Base-by-base conservation (phyloP, 2,888 invertebrate species). In the Exephanes ischioxanthus region DNA sequence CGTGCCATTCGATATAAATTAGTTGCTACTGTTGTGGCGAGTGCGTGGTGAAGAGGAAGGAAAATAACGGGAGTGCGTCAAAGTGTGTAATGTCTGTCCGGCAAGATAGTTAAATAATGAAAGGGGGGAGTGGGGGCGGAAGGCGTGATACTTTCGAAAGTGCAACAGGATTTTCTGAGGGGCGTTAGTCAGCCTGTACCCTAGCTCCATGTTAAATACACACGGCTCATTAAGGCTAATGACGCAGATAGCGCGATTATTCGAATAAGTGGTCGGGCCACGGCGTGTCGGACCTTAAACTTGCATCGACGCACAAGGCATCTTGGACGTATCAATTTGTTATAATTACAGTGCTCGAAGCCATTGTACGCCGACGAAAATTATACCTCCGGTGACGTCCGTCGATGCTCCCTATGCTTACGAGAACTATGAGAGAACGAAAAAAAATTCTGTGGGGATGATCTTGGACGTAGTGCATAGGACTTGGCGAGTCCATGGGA, bases 161-260 rank as follows among this genome's bases (percentile, higher is more conserved):
- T 88, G 88, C 89, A 88, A 86, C 87, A 87, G 87, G 63, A 82
- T 67, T 87, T 87, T 80, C 67, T 86, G 84, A 81, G 67, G 87
- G 86, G 77, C 85, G 87, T 89, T 84, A 76, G 75, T 45, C 41
- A 66, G 22, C 51, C 66, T 37, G 45, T 78, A 63, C 51, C 68
- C 58, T 78, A 11, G 22, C 51, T 26, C 53, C 37, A 3, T 58
- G 45, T 80, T 58, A 19, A 63, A 76, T 77, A 41, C 2, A 45
- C 87, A 85, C 83, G 86, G 85, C 91, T 92, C 90, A 92, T 93
- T 93, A 92, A 90, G 90, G 90, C 89, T 92, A 92, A 92, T 92
- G 90, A 91, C 89, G 90, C 83, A 75, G 88, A 89, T 89, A 87
- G 89, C 88, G 90, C 90, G 90, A 90, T 91, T 90, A 91, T 90